Evolutionary conservation across 1,140 invertebrate species (phyloP), one percentile per base, ranked within the genome.

Genomic region (Papilio glaucus): DNA sequence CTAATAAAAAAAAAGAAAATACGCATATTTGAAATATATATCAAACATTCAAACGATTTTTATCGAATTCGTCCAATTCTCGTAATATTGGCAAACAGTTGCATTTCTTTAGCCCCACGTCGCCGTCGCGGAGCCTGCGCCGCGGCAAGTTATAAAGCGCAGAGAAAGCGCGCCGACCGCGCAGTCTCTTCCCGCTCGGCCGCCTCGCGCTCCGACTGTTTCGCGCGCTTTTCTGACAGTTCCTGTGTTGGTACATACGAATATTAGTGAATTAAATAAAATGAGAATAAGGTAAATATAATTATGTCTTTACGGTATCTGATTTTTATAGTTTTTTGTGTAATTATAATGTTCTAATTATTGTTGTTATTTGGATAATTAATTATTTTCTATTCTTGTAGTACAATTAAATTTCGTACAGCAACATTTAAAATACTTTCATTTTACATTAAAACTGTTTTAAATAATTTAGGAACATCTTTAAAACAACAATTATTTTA

Each of bases 141-240:
- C 57, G 67, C 61, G 79, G 84, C 87, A 87, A 78, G 83, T 90
- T 92, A 92, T 92, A 92, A 90, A 90, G 87, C 73, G 74, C 24
- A 84, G 90, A 89, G 90, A 92, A 92, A 92, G 90, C 88, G 79
- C 82, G 79, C 68, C 78, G 82, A 60, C 70, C 84, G 83, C 85
- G 85, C 88, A 92, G 88, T 92, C 77, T 78, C 78, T 71, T 70
- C 67, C 9, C 70, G 73, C 61, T 74, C 77, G 62, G 60, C 76
- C 71, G 41, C 73, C 69, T 75, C 75, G 77, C 79, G 79, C 78
- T 77, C 74, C 77, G 77, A 61, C 65, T 53, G 76, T 78, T 85
- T 79, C 79, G 80, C 82, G 85, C 80, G 79, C 74, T 83, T 86
- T 86, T 85, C 82, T 82, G 70, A 81, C 79, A 72, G 74, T 72